Evolutionary conservation across 2,113 vertebrate genomes (phyloP), one percentile per base, ranked within the genome.

Genomic region (Aplodontia rufa): DNA sequence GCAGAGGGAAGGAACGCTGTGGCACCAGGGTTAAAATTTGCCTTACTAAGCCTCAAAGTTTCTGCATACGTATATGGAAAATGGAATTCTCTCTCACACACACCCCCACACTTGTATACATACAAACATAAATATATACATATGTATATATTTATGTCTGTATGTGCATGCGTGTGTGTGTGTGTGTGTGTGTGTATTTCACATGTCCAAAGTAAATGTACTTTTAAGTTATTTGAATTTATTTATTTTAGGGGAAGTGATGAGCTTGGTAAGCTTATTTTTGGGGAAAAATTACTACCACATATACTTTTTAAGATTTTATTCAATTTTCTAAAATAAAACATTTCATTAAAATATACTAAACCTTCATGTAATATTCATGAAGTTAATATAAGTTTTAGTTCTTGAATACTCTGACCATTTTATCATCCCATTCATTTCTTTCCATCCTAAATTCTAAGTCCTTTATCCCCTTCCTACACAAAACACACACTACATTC

Each of bases 371-470:
- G 74, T 96, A 90, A 85, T 81, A 55, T 32, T 82, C 94, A 69
- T 78, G 68, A 78, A 72, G 14, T 78, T 26, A 84, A 53, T 82
- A 64, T 30, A 78, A 60, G 10, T 40, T 92, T 92, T 84, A 37
- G n/a, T 91, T 92, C 78, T 69, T 91, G 45, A 89, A 49, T 72
- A 35, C 14, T 75, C 3, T 24, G 6, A 85, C 9, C 40, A 12
- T 69, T 69, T 94, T 26, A 68, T 82, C 42, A 75, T 55, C 32
- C 1, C 19, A 79, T 5, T 83, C 49, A 37, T 87, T 86, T 94
- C 91, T 86, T 58, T 68, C 55, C 17, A 75, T 49, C 22, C 49
- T 82, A 92, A 95, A 71, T 90, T 95, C 69, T 30, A 85, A 60
- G 64, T 74, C 19, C 3, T 5, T 37, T 87, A 20, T 3, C 35